Evolutionary conservation across 2,113 vertebrate genomes (phyloP).

Genomic region (Menidia beryllina): DNA sequence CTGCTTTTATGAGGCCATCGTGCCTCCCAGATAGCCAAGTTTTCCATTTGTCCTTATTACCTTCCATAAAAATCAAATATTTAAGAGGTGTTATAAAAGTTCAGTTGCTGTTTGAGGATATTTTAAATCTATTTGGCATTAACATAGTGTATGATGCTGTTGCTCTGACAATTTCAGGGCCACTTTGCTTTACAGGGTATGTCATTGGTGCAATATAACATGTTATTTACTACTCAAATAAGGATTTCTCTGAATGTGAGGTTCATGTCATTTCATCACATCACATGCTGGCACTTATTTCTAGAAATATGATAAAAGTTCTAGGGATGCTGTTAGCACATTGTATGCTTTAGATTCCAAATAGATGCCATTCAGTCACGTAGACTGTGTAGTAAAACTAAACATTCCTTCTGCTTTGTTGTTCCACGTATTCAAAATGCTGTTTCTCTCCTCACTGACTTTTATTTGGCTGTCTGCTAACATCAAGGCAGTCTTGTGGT

Average conservation of each 20-base stretch:
- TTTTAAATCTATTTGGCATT: conserved; percentile 66
- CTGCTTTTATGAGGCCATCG: conserved; percentile 76
- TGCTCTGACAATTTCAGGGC: conserved; percentile 39
- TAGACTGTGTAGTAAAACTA: neutral
- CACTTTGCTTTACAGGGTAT: conserved; percentile 45
- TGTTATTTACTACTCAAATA: conserved; percentile 48
- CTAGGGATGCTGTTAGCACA: conserved; percentile 1
- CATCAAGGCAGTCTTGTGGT: neutral
- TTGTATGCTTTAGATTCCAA: neutral
- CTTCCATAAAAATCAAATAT: conserved; percentile 74
- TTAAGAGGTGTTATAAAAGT: conserved; percentile 73
- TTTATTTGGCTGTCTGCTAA: conserved; percentile 21
- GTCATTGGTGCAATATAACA: conserved; percentile 48
- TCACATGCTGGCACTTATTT: conserved; percentile 34
- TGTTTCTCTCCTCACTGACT: conserved; percentile 4
- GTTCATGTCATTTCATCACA: conserved; percentile 29
- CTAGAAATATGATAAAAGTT: conserved; percentile 28
- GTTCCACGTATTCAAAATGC: conserved; percentile 6
- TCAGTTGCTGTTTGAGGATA: conserved; percentile 63
- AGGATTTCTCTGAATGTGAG: conserved; percentile 40
- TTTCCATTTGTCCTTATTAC: conserved; percentile 75
- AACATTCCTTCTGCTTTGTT: conserved; percentile 3
- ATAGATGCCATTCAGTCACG: neutral
- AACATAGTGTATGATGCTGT: conserved; percentile 53
- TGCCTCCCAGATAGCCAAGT: conserved; percentile 57